Evolutionary conservation across 1,140 invertebrate genomes (phyloP).

Genomic region (Zaprionus ornatus): DNA sequence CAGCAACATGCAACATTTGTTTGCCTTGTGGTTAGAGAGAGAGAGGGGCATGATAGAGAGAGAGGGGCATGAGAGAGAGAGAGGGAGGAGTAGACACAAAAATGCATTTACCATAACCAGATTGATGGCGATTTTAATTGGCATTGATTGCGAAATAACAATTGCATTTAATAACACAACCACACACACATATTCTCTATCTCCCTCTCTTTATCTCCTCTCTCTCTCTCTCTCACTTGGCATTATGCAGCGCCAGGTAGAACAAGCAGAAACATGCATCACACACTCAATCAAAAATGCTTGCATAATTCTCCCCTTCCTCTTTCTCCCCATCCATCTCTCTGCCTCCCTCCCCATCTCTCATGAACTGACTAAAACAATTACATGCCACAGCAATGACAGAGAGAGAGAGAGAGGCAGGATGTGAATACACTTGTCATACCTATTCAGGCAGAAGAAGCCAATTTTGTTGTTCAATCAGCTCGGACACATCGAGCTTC

Average conservation of each 20-base stretch:
- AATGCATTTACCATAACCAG: conserved; percentile 64
- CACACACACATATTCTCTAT: conserved; percentile 10
- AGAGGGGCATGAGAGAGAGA: not conserved
- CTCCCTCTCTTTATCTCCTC: not conserved
- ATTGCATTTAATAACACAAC: conserved; percentile 62
- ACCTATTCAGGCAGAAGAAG: not conserved
- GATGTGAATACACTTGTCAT: not conserved
- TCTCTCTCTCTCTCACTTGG: not conserved
- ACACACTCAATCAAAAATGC: conserved; percentile 36
- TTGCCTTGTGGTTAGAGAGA: conserved; percentile 22
- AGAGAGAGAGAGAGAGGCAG: not conserved
- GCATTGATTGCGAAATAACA: conserved; percentile 77
- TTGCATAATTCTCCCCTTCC: conserved; percentile 33
- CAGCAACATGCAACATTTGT: conserved; percentile 42
- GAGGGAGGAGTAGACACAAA: conserved; percentile 16
- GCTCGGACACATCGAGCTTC: not conserved
- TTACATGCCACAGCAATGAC: not conserved
- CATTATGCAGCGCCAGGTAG: conserved; percentile 4
- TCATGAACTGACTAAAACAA: not conserved
- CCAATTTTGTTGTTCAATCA: conserved; percentile 2
- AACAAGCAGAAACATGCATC: not conserved
- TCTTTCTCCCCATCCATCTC: not conserved
- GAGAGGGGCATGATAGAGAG: not conserved
- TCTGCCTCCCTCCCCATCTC: not conserved
- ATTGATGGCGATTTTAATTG: conserved; percentile 71